These are phyloP conservation scores for Entomobrya multifasciata DNA, from an alignment of 2,888 invertebrate species.

Conservation along the genomic window DNA sequence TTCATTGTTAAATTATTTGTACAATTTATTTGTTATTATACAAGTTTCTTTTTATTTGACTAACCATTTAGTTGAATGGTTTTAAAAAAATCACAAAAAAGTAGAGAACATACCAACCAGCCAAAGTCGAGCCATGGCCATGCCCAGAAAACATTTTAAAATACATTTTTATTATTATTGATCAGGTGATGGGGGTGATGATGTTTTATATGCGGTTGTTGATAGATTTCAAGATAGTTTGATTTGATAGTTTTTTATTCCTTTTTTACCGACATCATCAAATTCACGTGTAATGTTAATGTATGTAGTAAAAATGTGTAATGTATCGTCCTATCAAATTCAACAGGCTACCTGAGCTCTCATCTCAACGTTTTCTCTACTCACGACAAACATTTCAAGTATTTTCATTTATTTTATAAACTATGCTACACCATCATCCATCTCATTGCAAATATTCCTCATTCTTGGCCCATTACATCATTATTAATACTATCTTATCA, in stretches of 20 bases:
- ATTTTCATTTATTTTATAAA: slow-evolving; percentile 9
- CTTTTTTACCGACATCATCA: slow-evolving; percentile 16
- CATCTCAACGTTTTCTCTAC: neutral
- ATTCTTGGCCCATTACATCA: slow-evolving; percentile 63
- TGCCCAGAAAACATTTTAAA: slow-evolving; percentile 35
- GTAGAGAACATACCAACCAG: neutral
- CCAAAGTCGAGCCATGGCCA: neutral
- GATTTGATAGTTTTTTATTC: slow-evolving; percentile 2
- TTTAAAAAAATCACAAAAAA: neutral
- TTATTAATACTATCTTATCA: slow-evolving; percentile 43
- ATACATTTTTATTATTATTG: slow-evolving; percentile 54
- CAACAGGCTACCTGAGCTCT: slow-evolving; percentile 1
- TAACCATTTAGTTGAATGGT: neutral
- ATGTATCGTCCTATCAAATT: neutral
- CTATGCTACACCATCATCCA: neutral
- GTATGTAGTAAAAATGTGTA: neutral
- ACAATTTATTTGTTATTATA: neutral
- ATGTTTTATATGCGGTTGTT: slow-evolving; percentile 49
- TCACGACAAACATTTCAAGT: slow-evolving; percentile 33
- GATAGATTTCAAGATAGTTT: slow-evolving; percentile 51
- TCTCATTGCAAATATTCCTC: slow-evolving; percentile 13
- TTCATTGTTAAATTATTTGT: slow-evolving; percentile 37
- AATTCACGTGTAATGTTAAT: slow-evolving; percentile 12
- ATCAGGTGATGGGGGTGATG: slow-evolving; percentile 57
- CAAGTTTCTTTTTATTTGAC: neutral